Evolutionary conservation across 2,888 invertebrate genomes (phyloP), one percentile per base, ranked within the genome.

Genomic region (Napeogenes inachia): DNA sequence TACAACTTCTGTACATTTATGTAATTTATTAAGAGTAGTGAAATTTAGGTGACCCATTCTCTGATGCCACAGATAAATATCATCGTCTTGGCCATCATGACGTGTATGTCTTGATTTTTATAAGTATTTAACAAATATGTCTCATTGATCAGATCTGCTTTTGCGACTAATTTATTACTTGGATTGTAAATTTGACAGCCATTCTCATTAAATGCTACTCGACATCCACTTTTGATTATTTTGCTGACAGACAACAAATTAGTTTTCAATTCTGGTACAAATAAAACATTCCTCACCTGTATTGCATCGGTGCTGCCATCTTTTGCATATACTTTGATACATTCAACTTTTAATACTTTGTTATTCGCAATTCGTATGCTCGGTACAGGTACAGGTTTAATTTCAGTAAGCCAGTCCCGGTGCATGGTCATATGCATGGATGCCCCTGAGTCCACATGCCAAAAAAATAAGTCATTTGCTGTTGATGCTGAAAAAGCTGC

Each of bases 401-500:
- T 63, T 56, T 56, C 53, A 67, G 66, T 60, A 32, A 71, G 63
- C 67, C 66, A 69, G 13, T 68, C 66, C 45, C 64, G 56, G 61
- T 67, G 64, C 60, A 64, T 64, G 1, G 71, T 70, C 70, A 75
- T 73, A 54, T 74, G 73, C 59, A 64, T 66, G 10, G 71, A 71
- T 3, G 73, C 74, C 8, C 72, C 72, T 4, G 70, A 70, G 61
- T 74, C 74, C n/a, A 73, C 89, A 75, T 72, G 77, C 81, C 75
- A 61, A 5, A 4, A n/a, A 4, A n/a, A 35, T 57, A 13, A 5
- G 5, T 53, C 54, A 59, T 59, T 50, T 53, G 21, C 21, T 21
- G 21, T 21, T 21, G 21, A 21, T 21, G 21, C 21, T 21, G 21
- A 21, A 21, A 21, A 21, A 21, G 21, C 21, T 21, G 21, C 21